phyloP scores from a whole-genome alignment of 2,113 vertebrate species.

The Hypomesus transpacificus region DNA sequence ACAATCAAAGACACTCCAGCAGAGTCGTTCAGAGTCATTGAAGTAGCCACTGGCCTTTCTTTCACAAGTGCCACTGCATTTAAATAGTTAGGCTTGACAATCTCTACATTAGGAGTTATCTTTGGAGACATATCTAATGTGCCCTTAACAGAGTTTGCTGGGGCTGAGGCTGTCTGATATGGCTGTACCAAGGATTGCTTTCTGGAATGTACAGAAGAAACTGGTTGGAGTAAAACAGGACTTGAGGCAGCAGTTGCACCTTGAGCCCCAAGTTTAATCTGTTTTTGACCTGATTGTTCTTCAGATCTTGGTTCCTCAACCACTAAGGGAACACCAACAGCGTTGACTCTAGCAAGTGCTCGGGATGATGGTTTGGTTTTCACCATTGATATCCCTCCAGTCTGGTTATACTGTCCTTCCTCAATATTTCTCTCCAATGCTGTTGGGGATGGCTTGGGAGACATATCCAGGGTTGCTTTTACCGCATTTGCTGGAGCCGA shows the following conservation, averaged over 20 bases:
- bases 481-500: conserved; percentile 57
- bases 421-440: conserved; percentile 17
- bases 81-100: neutral
- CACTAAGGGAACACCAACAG: conserved; percentile 58
- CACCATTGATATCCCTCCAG: conserved; percentile 52
- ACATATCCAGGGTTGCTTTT: conserved; percentile 74
- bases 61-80: conserved; percentile 15
- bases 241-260: neutral
- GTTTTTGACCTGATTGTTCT: neutral
- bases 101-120: neutral
- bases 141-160: conserved; percentile 13
- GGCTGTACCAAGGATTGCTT: neutral
- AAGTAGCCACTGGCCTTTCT: neutral
- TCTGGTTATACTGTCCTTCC: conserved; percentile 13
- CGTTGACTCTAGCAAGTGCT: conserved; percentile 39
- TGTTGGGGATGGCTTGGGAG: conserved; percentile 46
- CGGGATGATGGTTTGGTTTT: conserved; percentile 36
- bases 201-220: neutral
- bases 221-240: neutral
- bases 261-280: neutral
- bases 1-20: conserved; percentile 17
- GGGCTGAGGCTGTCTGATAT: conserved; percentile 10
- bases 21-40: neutral
- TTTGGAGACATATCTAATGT: conserved; percentile 18
- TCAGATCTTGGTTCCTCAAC: conserved; percentile 35